These are phyloP conservation scores for Craseonycteris thonglongyai DNA, from an alignment of 2,113 vertebrate species.

Conservation along the genomic window DNA sequence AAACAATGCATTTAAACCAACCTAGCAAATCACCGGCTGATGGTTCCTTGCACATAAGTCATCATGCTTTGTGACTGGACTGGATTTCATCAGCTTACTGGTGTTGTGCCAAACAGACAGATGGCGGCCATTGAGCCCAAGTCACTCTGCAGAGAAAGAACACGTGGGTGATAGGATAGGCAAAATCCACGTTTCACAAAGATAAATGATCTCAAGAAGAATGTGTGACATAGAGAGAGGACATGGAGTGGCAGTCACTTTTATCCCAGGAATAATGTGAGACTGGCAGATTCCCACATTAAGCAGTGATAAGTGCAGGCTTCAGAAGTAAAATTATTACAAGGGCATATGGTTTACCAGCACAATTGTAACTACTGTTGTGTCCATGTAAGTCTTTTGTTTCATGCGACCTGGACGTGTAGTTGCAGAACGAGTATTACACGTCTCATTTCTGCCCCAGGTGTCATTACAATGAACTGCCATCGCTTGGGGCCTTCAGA, in stretches of 20 bases:
- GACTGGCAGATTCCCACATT: background rate
- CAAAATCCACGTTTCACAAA: background rate
- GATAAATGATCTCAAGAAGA: background rate
- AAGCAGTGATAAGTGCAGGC: background rate
- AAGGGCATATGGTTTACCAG: too few relatives aligned
- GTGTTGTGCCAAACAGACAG: background rate
- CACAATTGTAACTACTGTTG: background rate
- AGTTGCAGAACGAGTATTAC: fast-evolving
- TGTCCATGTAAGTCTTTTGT: background rate
- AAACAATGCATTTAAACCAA: too few relatives aligned
- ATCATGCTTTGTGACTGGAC: background rate
- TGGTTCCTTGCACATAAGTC: background rate
- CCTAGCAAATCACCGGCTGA: background rate
- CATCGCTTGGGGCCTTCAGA: background rate
- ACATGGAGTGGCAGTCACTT: background rate
- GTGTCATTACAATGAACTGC: fast-evolving
- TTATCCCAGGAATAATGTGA: background rate
- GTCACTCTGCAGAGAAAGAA: background rate
- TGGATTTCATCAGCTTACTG: background rate
- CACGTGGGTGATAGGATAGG: fast-evolving
- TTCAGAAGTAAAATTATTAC: background rate
- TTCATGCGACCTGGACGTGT: fast-evolving
- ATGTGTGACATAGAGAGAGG: background rate
- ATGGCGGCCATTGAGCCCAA: background rate
- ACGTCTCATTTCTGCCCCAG: background rate